Conservation (phyloP, 2,113 vertebrate genomes). For the Tachuris rubrigastra region DNA sequence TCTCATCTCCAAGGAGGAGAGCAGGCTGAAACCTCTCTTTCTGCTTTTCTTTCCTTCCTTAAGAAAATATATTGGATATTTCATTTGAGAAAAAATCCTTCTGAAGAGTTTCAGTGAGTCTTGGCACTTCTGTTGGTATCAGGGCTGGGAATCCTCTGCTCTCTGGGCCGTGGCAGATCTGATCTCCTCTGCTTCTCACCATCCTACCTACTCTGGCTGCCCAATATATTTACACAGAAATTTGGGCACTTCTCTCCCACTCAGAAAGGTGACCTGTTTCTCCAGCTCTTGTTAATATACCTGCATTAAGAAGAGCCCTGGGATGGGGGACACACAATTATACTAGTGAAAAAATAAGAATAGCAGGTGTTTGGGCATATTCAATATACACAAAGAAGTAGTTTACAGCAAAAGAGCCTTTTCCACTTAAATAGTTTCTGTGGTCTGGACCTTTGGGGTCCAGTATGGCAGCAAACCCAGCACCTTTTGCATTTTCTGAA, state of each 20-base stretch:
- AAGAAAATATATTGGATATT: not conserved
- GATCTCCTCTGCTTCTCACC: not conserved
- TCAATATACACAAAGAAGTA: not conserved
- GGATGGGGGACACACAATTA: accelerated
- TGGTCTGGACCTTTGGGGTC: not conserved
- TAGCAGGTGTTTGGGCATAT: accelerated
- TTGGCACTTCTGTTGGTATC: not conserved
- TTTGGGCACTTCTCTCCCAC: not conserved
- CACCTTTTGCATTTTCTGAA: not conserved
- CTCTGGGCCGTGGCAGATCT: accelerated
- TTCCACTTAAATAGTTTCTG: not conserved
- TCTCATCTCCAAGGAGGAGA: not conserved
- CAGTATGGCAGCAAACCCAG: not conserved
- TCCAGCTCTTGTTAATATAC: not conserved
- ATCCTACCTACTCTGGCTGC: not conserved
- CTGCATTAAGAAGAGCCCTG: not conserved
- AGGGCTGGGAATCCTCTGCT: not conserved
- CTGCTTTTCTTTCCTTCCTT: not conserved
- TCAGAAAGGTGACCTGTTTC: not conserved
- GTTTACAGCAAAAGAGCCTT: not conserved
- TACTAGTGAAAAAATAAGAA: not conserved
- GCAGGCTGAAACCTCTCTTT: not conserved
- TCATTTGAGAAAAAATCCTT: not conserved
- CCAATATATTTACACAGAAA: not conserved
- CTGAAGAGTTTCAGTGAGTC: not conserved